Evolutionary conservation across 2,797 vertebrate species (phyloP).

Genomic region (Lutjanus argentimaculatus): DNA sequence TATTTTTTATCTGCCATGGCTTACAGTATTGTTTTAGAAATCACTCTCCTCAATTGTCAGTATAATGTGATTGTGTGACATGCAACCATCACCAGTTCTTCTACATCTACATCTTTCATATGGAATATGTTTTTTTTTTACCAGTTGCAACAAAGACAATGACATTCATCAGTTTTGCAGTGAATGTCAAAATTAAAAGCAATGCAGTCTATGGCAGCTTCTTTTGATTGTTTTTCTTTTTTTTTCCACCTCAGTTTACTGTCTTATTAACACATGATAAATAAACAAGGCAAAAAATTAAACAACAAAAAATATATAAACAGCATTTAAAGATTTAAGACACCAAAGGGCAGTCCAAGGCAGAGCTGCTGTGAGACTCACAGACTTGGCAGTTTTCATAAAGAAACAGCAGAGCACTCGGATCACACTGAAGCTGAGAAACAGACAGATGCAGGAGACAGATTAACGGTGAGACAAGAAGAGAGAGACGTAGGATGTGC

Average conservation of each 20-base stretch:
- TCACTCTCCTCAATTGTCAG: conserved; percentile 37
- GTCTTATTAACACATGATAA: conserved; percentile 61
- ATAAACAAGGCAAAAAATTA: conserved; percentile 70
- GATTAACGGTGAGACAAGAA: conserved; percentile 64
- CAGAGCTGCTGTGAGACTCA: conserved; percentile 80
- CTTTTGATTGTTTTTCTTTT: conserved; percentile 44
- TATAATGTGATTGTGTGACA: conserved; percentile 70
- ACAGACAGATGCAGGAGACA: conserved; percentile 70
- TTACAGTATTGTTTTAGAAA: conserved; percentile 55
- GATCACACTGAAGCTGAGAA: conserved; percentile 79
- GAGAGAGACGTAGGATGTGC: conserved; percentile 47
- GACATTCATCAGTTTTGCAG: conserved; percentile 57
- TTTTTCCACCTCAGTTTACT: conserved; percentile 29
- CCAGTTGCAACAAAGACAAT: conserved; percentile 52
- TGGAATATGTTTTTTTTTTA: conserved; percentile 43
- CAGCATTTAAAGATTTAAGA: conserved; percentile 83
- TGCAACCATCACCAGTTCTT: conserved; percentile 68
- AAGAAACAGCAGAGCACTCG: conserved; percentile 75
- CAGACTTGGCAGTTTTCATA: conserved; percentile 77
- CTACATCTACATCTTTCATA: conserved; percentile 48
- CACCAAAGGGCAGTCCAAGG: conserved; percentile 81
- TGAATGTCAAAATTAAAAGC: conserved; percentile 62
- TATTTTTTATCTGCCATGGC: conserved; percentile 50
- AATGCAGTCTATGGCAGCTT: conserved; percentile 47
- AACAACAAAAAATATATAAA: conserved; percentile 57